These are phyloP conservation scores for Pelecanoides urinatrix DNA, from an alignment of 2,113 vertebrate species.

Conservation along the genomic window DNA sequence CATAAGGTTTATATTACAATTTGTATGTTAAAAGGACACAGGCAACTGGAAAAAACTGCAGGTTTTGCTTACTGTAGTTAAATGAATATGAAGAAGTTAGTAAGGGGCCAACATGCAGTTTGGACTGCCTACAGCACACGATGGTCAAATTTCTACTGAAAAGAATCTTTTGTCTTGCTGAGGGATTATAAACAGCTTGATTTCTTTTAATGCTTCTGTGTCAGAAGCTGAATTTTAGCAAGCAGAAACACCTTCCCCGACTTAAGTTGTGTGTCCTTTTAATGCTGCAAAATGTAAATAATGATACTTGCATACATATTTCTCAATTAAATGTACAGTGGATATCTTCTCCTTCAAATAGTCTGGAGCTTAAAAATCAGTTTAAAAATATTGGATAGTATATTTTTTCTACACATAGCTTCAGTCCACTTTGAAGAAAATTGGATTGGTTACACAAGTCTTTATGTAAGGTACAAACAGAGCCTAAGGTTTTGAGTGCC, in stretches of 20 bases:
- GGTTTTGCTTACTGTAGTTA: not conserved
- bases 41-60: not conserved
- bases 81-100: not conserved
- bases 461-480: conserved; percentile 75
- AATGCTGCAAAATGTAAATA: not conserved
- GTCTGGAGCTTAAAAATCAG: conserved; percentile 26
- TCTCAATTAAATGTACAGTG: not conserved
- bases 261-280: not conserved
- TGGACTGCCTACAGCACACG: not conserved
- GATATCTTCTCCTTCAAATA: not conserved
- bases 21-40: conserved; percentile 51
- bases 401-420: not conserved
- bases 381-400: conserved; percentile 10
- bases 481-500: conserved; percentile 76
- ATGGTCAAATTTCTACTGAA: not conserved
- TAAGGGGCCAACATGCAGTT: not conserved
- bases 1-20: conserved; percentile 8
- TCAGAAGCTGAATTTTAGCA: not conserved
- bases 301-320: not conserved
- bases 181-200: not conserved
- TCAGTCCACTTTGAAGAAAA: conserved; percentile 35
- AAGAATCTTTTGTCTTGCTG: not conserved
- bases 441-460: conserved; percentile 57
- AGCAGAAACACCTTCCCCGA: not conserved
- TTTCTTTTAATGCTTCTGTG: not conserved